These are phyloP conservation scores for Gastrophysa polygoni DNA, from an alignment of 2,888 invertebrate species.

Conservation along the genomic window DNA sequence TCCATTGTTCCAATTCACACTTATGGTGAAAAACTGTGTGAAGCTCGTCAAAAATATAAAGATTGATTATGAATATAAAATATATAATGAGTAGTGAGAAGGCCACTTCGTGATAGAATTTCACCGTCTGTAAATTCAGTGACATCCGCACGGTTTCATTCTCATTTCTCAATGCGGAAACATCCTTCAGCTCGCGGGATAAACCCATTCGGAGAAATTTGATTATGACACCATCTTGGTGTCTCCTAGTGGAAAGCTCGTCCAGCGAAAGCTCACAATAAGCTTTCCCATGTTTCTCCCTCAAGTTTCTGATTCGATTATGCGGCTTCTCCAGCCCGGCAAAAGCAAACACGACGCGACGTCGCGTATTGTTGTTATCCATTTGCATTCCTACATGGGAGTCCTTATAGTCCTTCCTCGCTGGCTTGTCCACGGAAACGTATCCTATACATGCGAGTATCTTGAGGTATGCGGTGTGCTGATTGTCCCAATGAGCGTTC, in stretches of 20 bases:
- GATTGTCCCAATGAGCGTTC: background rate
- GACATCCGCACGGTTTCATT: background rate
- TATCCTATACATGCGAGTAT: background rate
- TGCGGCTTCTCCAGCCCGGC: conserved; percentile 30
- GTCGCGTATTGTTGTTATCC: conserved; percentile 38
- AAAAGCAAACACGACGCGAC: conserved; percentile 34
- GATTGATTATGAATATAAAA: no score
- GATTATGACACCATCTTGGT: background rate
- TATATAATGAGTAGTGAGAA: no score
- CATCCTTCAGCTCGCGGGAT: background rate
- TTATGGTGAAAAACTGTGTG: no score
- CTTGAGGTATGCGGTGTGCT: background rate
- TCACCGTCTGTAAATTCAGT: background rate
- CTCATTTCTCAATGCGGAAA: background rate
- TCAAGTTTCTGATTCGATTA: conserved; percentile 41
- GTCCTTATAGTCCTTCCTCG: no score
- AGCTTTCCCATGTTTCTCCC: conserved; percentile 29
- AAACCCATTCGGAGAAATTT: background rate
- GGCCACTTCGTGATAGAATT: no score
- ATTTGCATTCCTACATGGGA: conserved; percentile 39
- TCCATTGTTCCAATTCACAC: no score
- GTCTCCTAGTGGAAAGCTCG: background rate
- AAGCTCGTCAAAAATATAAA: no score
- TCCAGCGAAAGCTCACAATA: conserved; percentile 8
- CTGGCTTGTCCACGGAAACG: no score